Percentiles rank a stretch among this genome's conserved stretches.
Evolutionary conservation across 2,797 vertebrate genomes (phyloP).

Genomic region (Artibeus lituratus): DNA sequence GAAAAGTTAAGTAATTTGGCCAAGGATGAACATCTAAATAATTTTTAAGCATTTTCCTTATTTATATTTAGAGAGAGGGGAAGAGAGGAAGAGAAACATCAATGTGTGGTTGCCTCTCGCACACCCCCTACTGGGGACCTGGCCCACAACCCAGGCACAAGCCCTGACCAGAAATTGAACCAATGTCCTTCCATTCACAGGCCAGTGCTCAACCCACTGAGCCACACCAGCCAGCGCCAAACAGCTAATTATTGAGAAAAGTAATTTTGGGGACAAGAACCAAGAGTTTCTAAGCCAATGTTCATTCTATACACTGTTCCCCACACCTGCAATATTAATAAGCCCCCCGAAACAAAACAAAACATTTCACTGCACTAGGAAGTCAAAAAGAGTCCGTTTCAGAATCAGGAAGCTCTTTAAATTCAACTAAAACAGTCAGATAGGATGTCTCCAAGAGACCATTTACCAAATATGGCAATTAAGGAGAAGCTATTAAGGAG

Average conservation of each 20-base stretch:
- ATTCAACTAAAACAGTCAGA: slow-evolving; percentile 65
- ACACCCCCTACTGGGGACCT: background rate
- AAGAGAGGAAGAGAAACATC: background rate
- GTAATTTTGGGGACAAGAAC: background rate
- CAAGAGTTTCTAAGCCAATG: slow-evolving; percentile 9
- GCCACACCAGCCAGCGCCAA: background rate
- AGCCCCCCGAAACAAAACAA: background rate
- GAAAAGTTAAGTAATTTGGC: background rate
- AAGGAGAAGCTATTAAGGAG: slow-evolving; percentile 44
- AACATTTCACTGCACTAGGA: background rate
- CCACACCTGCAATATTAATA: slow-evolving; percentile 18
- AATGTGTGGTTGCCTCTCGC: background rate
- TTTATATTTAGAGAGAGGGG: background rate
- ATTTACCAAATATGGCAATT: slow-evolving; percentile 52
- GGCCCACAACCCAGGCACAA: background rate
- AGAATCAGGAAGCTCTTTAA: slow-evolving; percentile 53
- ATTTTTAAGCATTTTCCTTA: background rate
- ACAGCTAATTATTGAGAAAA: slow-evolving; percentile 31
- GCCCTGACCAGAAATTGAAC: background rate
- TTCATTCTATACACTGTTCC: background rate
- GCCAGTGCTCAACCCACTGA: background rate
- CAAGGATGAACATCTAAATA: slow-evolving; percentile 31
- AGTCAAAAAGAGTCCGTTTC: slow-evolving; percentile 30
- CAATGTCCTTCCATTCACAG: background rate
- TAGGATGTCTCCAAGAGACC: slow-evolving; percentile 54